Base-by-base conservation (phyloP, 2,888 invertebrate species). In the Drosophila nr. perissopoda region DNA sequence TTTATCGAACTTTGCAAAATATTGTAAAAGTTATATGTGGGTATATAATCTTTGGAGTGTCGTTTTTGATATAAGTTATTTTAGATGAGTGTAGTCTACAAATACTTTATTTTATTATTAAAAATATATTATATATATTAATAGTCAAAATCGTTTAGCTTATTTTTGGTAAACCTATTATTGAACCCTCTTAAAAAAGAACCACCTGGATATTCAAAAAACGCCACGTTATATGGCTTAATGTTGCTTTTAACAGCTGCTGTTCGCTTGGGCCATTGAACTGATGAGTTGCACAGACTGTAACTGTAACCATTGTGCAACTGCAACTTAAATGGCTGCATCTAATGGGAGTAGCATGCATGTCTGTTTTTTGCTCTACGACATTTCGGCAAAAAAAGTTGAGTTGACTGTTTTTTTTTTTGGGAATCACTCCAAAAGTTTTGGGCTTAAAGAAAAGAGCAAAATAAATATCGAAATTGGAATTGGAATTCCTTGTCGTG, bases 401-500 rank as follows among this genome's bases (percentile, higher is more conserved):
- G 46, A 40, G 33, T 69, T 72, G 48, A 34, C 46, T 16, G 53
- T 27, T 40, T 58, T 40, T 27, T 40, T 58, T 40, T 64, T 79
- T 67, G 40, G 53, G 11, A 53, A 74, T 62, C 57, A 61, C 58
- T 46, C 52, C 59, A 61, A 5, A 56, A 29, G n/a, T 27, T 59
- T 58, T 53, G 34, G 42, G 56, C 46, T 46, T 25, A 25, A 46
- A 16, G 8, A 16, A 53, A 46, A 21, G 53, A 74, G 33, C 34
- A 69, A 40, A 29, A 49, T 29, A 52, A 36, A 49, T 71, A 76
- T n/a, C 70, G 75, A 78, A 74, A 66, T 68, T 76, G 71, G 60
- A 75, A 85, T 85, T 89, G 71, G 60, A 75, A 85, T 85, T 89
- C 83, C 75, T 70, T 42, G 54, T 54, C 70, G 60, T 57, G 56